Evolutionary conservation across 2,888 invertebrate genomes (phyloP), one percentile per base, ranked within the genome.

Genomic region (Copidosoma aretas): DNA sequence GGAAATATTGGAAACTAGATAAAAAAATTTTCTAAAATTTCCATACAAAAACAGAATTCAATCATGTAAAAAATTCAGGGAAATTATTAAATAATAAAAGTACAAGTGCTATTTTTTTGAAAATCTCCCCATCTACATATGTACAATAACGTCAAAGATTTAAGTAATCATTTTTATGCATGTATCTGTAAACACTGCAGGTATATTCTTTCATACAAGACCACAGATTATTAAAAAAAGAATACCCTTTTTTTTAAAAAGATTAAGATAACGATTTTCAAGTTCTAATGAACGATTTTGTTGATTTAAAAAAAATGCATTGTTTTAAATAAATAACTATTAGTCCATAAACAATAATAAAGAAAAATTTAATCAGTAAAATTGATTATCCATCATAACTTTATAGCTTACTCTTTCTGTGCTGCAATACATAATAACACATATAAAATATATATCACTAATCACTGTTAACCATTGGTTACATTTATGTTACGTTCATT

Each of bases 401-500:
- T 24, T 53, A 60, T 43, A 68, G 49, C 52, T 65, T 53, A 32
- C 32, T 32, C 60, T 59, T 10, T 67, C 51, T 66, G 60, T 21
- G 43, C 17, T 17, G 12, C 62, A 63, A 43, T 59, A 52, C n/a
- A n/a, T n/a, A n/a, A 56, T 58, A n/a, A 64, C 43, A 46, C 39
- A 53, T 62, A 66, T 25, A 70, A 64, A 71, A 66, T 65, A 32
- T 32, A 5, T 32, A 71, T 68, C 60, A 71, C 65, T 71, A 68
- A 65, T 66, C 71, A 68, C 60, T 68, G 65, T 65, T 68, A 66
- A 68, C 68, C 68, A 60, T 68, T 71, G 63, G 57, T 68, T 71
- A 68, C 60, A 66, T 60, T 32, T 68, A 61, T 41, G 19, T 66
- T 63, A 71, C 70, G 65, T 62, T 65, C 65, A 57, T 54, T 51